Conservation (phyloP, 2,113 vertebrate genomes). For the Psophia crepitans region DNA sequence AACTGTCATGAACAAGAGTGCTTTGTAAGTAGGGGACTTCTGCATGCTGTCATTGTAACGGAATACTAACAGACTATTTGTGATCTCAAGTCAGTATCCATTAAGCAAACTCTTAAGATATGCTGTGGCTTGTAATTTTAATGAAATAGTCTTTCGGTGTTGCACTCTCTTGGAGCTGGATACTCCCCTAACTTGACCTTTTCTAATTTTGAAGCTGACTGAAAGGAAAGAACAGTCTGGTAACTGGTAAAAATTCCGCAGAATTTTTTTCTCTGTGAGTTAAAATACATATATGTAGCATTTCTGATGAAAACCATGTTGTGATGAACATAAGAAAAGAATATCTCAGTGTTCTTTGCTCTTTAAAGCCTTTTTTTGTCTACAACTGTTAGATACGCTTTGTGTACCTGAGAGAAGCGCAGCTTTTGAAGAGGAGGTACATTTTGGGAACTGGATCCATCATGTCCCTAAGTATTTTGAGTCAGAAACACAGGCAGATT, state of each 20-base stretch:
- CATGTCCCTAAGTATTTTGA: neutral
- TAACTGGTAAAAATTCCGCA: neutral
- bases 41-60: neutral
- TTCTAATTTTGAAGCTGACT: neutral
- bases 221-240: neutral
- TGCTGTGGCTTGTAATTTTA: neutral
- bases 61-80: neutral
- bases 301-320: neutral
- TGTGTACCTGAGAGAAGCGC: neutral
- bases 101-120: neutral
- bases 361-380: neutral
- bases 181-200: neutral
- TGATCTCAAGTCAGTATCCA: neutral
- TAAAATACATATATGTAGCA: neutral
- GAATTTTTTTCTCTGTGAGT: neutral
- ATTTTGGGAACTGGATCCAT: neutral
- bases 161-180: neutral
- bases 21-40: neutral
- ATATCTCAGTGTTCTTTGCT: neutral
- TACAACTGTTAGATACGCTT: neutral
- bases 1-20: neutral
- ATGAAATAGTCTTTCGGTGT: neutral
- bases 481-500: neutral
- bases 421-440: neutral
- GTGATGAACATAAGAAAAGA: neutral